Evolutionary conservation across 2,888 invertebrate genomes (phyloP).

Genomic region (Ophioninae sp.): DNA sequence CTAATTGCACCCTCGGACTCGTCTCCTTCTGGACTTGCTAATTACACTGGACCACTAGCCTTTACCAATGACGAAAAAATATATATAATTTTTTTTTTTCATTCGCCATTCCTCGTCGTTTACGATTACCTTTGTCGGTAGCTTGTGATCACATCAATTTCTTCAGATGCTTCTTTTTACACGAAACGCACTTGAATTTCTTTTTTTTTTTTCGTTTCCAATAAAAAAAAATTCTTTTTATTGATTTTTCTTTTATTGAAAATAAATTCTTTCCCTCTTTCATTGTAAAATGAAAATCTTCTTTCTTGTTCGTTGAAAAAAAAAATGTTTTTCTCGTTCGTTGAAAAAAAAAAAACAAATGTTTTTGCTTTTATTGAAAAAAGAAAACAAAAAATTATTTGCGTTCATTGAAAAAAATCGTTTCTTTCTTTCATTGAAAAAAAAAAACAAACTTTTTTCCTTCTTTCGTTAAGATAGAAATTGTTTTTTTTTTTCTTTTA

Average conservation of each 20-base stretch:
- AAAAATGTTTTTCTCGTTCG: too few species aligned
- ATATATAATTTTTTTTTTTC: not conserved
- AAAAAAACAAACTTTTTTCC: too few species aligned
- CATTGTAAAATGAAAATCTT: too few species aligned
- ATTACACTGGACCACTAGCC: conserved; percentile 18
- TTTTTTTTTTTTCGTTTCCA: not conserved
- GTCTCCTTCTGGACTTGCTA: conserved; percentile 27
- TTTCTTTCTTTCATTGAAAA: not conserved
- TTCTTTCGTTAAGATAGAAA: too few species aligned
- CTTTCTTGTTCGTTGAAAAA: too few species aligned
- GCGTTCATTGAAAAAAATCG: too few species aligned
- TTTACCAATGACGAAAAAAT: not conserved
- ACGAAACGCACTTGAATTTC: not conserved
- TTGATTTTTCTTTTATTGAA: too few species aligned
- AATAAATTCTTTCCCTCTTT: too few species aligned
- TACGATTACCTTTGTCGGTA: not conserved
- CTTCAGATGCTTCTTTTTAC: not conserved
- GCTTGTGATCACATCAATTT: not conserved
- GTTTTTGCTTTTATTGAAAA: not conserved
- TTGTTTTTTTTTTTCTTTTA: too few species aligned
- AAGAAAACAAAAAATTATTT: too few species aligned
- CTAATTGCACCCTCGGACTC: conserved; percentile 46
- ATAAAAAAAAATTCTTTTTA: too few species aligned
- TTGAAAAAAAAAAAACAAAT: too few species aligned
- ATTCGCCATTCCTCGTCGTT: conserved; percentile 2